These are phyloP conservation scores for Plectrocnemia conspersa DNA, from an alignment of 1,140 invertebrate genomes.

Conservation along the genomic window DNA sequence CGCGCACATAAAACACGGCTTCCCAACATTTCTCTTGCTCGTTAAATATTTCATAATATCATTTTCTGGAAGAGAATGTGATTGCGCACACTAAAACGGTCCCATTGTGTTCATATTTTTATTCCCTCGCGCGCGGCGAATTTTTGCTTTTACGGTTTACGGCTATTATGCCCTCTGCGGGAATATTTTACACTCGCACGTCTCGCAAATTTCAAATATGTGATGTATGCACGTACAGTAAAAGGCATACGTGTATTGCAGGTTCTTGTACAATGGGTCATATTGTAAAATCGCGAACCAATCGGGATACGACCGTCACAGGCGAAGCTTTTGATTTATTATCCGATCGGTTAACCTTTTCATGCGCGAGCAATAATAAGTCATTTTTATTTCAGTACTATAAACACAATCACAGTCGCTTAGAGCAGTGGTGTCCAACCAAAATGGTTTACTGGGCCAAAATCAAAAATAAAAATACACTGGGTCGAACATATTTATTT, in stretches of 20 bases:
- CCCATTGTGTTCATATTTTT: constrained; percentile 7
- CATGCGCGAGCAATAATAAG: too few relatives aligned
- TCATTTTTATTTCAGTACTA: too few relatives aligned
- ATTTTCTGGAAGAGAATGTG: constrained; percentile 8
- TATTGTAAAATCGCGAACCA: too few relatives aligned
- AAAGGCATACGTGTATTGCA: background rate
- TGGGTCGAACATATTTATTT: too few relatives aligned
- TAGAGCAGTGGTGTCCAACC: too few relatives aligned
- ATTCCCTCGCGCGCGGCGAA: constrained; percentile 4
- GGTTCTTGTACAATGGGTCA: too few relatives aligned
- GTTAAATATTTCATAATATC: constrained; percentile 8
- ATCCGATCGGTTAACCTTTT: too few relatives aligned
- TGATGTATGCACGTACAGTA: background rate
- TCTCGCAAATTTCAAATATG: background rate
- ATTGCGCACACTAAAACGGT: constrained; percentile 3
- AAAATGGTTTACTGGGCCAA: too few relatives aligned
- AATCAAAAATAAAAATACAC: too few relatives aligned
- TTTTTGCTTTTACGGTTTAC: background rate
- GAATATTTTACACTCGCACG: background rate
- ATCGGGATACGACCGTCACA: too few relatives aligned
- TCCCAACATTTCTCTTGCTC: constrained; percentile 3
- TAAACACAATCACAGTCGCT: too few relatives aligned
- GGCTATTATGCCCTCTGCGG: background rate
- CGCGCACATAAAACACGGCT: background rate
- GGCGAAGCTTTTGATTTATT: too few relatives aligned